Base-by-base conservation (phyloP, 2,797 vertebrate species). In the Numenius phaeopus region DNA sequence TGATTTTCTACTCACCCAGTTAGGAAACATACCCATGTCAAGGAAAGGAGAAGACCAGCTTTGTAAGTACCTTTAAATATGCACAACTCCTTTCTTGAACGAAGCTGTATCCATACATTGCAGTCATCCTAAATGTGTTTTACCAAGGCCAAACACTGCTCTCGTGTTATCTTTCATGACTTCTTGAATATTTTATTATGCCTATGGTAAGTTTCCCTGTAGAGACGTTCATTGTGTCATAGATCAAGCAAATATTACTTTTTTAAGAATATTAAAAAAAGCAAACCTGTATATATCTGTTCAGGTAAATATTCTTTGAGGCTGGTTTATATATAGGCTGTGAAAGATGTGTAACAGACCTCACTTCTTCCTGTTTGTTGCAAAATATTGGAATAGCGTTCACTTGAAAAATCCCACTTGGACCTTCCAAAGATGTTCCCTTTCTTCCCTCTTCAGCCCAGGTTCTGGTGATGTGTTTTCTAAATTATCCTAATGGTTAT, bases 181-280 rank as follows among this genome's bases (percentile, higher is more conserved):
- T 95, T 94, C 87, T 90, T 83, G 91, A 91, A 34, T 96, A 96
- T 97, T 97, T 97, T 96, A 87, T 93, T 95, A 94, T 94, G 90
- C 85, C 95, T 85, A 79, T 78, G 90, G 78, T 96, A 89, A 62
- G 49, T 97, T 97, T 82, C 81, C 91, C 94, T 77, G 95, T 95
- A 96, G 97, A 96, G 89, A 83, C 17, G 54, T 95, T 87, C 92
- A 97, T 96, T 93, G 96, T 97, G 97, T 94, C 96, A 95, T 94
- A 97, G 97, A 96, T 83, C 91, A 87, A 97, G 87, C 90, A 96
- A 96, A 97, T 94, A 95, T 62, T 97, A 97, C 89, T 97, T 97
- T 97, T 97, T 89, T 97, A 97, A 96, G 83, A 93, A 73, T 93
- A 96, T 84, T 4, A 76, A 91, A 84, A 71, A 62, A 42, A 54